Percentiles rank a stretch among this genome's conserved stretches.
Conservation (phyloP, 2,113 vertebrate genomes). For the Bambusicola thoracicus region DNA sequence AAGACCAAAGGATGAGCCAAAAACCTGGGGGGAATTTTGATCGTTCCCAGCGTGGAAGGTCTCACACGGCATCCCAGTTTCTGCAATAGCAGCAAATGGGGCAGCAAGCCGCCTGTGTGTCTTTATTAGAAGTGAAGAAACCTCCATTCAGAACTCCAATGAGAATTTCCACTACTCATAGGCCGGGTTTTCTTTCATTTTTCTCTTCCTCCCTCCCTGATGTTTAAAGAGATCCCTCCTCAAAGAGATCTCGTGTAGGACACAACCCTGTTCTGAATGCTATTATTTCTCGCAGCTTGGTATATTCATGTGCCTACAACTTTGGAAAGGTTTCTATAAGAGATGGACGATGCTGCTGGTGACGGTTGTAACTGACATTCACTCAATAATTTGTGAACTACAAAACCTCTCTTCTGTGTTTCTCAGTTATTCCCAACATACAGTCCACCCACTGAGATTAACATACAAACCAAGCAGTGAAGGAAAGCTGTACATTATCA, state of each 20-base stretch:
- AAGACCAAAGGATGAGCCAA: constrained; percentile 56
- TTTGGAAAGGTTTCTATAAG: background rate
- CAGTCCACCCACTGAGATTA: background rate
- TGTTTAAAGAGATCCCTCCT: background rate
- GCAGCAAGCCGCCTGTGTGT: background rate
- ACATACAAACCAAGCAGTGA: background rate
- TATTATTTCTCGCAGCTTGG: background rate
- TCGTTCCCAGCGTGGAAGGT: constrained; percentile 60
- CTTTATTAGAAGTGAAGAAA: background rate
- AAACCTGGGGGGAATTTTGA: constrained; percentile 66
- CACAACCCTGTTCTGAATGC: background rate
- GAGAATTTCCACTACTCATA: background rate
- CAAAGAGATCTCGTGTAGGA: background rate
- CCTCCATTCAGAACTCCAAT: background rate
- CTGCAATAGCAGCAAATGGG: constrained; percentile 8
- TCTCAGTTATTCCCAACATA: background rate
- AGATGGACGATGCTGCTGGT: background rate
- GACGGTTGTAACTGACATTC: background rate
- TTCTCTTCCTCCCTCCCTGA: background rate
- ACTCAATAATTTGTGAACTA: background rate
- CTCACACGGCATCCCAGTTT: background rate
- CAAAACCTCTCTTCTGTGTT: background rate
- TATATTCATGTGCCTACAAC: background rate
- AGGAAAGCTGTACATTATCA: background rate
- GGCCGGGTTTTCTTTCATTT: background rate